phyloP scores from a whole-genome alignment of 2,113 vertebrate species.

The Saimiri boliviensis region DNA sequence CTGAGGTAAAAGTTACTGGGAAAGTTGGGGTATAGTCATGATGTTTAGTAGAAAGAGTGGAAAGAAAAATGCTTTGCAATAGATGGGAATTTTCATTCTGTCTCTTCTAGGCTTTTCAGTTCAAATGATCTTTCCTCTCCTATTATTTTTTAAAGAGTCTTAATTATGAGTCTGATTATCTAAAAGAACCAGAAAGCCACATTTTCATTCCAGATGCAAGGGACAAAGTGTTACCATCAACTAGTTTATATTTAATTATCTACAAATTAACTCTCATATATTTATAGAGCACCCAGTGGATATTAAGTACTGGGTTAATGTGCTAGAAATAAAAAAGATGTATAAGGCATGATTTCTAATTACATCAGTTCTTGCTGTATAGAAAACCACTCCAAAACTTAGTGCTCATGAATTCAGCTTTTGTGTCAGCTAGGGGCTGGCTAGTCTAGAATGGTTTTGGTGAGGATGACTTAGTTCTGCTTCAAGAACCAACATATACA shows the following conservation, averaged over 20 bases:
- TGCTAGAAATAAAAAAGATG: neutral
- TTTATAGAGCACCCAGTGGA: neutral
- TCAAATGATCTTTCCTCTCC: neutral
- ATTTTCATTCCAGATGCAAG: constrained; percentile 36
- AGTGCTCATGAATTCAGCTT: neutral
- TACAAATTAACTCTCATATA: neutral
- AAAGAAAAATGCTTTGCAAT: neutral
- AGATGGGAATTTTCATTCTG: neutral
- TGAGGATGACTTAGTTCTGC: neutral
- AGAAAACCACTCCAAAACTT: neutral
- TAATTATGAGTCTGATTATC: neutral
- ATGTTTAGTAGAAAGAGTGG: neutral
- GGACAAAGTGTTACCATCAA: neutral
- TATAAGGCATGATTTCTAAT: neutral
- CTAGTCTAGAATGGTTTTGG: neutral
- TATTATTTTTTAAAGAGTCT: neutral
- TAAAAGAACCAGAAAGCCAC: neutral
- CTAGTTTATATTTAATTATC: constrained; percentile 26
- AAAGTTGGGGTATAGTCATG: neutral
- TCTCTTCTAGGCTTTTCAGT: neutral
- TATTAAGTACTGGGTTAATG: neutral
- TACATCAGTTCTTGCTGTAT: neutral
- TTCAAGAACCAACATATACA: neutral
- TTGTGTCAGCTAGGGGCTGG: neutral
- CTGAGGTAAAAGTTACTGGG: constrained; percentile 14